Percentiles rank a stretch among this genome's conserved stretches.
Evolutionary conservation across 2,797 vertebrate genomes (phyloP).

Genomic region (Falco biarmicus): DNA sequence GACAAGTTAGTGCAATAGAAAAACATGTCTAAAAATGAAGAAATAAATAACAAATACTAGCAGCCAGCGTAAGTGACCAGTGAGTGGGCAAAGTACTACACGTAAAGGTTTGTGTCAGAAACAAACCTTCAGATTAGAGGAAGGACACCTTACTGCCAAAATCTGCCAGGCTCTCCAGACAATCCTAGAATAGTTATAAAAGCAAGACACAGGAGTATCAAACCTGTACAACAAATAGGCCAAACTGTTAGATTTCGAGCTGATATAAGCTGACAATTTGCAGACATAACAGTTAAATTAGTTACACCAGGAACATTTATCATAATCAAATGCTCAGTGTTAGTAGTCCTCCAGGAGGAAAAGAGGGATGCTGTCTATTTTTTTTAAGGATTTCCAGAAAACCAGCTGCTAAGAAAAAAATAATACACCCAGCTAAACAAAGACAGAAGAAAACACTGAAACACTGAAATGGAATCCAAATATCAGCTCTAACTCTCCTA

Average conservation of each 20-base stretch:
- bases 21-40: background rate
- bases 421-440: background rate
- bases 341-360: constrained; percentile 10
- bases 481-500: background rate
- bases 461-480: background rate
- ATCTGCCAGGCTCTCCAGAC: background rate
- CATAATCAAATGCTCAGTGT: background rate
- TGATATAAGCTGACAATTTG: constrained; percentile 3
- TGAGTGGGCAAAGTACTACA: background rate
- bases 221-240: background rate
- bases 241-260: background rate
- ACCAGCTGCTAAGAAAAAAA: background rate
- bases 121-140: background rate
- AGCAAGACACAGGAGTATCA: background rate
- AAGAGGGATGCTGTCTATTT: background rate
- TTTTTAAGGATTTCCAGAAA: background rate
- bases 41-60: background rate
- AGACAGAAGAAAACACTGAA: background rate
- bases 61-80: background rate
- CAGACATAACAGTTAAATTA: constrained; percentile 16
- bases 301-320: background rate
- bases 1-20: background rate
- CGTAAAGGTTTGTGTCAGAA: background rate
- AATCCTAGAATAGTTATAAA: background rate
- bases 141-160: background rate